Evolutionary conservation across 1,140 invertebrate genomes (phyloP).

Genomic region (Ostrea edulis): DNA sequence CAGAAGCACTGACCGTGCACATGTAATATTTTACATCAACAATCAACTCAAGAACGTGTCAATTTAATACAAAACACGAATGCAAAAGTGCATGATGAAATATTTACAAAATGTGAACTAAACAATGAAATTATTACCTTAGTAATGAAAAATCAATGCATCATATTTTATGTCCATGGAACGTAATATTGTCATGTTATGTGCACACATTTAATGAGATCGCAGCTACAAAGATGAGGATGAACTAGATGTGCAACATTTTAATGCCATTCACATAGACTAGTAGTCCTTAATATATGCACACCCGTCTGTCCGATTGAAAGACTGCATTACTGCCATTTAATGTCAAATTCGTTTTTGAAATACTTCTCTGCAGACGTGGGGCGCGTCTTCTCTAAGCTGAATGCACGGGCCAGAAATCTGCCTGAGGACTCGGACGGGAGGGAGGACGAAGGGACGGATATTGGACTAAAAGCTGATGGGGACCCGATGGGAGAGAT

Average conservation of each 20-base stretch:
- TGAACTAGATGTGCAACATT: not conserved
- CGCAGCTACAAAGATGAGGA: not conserved
- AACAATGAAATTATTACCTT: not conserved
- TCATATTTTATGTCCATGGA: not conserved
- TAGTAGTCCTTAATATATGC: not conserved
- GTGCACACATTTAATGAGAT: not conserved
- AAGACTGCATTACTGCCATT: slow-evolving; percentile 27
- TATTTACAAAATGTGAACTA: not conserved
- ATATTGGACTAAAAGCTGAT: not conserved
- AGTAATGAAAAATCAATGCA: not conserved
- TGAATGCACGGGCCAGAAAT: slow-evolving; percentile 8
- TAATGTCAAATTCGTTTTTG: slow-evolving; percentile 41
- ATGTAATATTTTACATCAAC: too few species aligned
- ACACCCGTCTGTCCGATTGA: not conserved
- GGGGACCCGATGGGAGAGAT: not conserved
- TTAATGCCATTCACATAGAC: not conserved
- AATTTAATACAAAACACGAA: not conserved
- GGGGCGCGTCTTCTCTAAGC: slow-evolving; percentile 1
- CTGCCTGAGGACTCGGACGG: not conserved
- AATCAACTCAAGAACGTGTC: too few species aligned
- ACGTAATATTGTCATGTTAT: not conserved
- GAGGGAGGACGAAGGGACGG: not conserved
- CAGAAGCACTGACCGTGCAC: not conserved
- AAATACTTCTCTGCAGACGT: slow-evolving; percentile 19
- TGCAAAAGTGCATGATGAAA: not conserved